Base-by-base conservation (phyloP, 2,888 invertebrate species). In the Pelosia muscerda region DNA sequence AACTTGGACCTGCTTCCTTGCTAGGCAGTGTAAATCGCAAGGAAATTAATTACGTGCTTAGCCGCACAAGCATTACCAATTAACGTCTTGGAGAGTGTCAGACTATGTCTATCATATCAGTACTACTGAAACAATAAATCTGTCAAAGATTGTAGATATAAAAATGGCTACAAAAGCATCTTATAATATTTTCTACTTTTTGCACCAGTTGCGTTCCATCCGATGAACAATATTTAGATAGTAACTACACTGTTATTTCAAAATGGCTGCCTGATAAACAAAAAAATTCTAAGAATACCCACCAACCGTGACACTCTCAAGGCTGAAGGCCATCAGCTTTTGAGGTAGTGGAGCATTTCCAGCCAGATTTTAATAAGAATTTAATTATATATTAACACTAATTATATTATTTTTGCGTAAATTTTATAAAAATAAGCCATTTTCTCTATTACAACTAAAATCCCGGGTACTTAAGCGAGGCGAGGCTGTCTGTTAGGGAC, bases 231-330 rank as follows among this genome's bases (percentile, higher is more conserved):
- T n/a, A n/a, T 49, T 49, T 1, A 49, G 49, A 49, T 49, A 49
- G 19, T 49, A 49, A 15, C 2, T 19, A 42, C 6, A 55, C 13
- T 25, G 15, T 25, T 25, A 55, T 1, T 26, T 55, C 5, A 55
- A 55, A 55, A 55, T 55, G 55, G 26, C 55, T 10, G 55, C 13
- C 15, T 5, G 25, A 55, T 55, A 55, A 15, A 25, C 26, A 55
- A 15, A 25, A 6, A 8, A 55, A 4, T 15, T 25, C 23, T 25
- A 55, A 55, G 15, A 55, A 26, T 15, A 57, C 9, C 11, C 28
- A 31, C 57, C 28, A 57, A 28, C 57, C 57, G 26, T 57, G 57
- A 57, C 57, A 19, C 31, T 19, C 26, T 57, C 57, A 57, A 57
- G 57, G 28, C 31, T 57, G 15, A 57, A 57, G 57, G n/a, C 31